Evolutionary conservation across 1,140 invertebrate genomes (phyloP).

Genomic region (honey bee (Apis mellifera)): Amel_HAv3.1 CM009946.2:3866501-3867000

Average conservation of each 20-base stretch:
- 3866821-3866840: slow-evolving; percentile 60
- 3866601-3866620: slow-evolving; percentile 80
- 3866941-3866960: slow-evolving; percentile 14
- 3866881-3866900: slow-evolving; percentile 56
- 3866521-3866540: slow-evolving; percentile 68
- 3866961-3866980: slow-evolving; percentile 13
- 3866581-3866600: slow-evolving; percentile 80
- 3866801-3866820: slow-evolving; percentile 71
- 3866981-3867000: neutral
- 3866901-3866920: slow-evolving; percentile 35
- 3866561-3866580: slow-evolving; percentile 66
- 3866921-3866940: neutral
- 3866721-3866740: slow-evolving; percentile 52
- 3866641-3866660: slow-evolving; percentile 76
- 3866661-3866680: slow-evolving; percentile 78
- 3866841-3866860: slow-evolving; percentile 55
- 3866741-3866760: slow-evolving; percentile 19
- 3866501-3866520: slow-evolving; percentile 60
- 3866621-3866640: slow-evolving; percentile 74
- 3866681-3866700: slow-evolving; percentile 76
- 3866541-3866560: slow-evolving; percentile 12
- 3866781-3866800: slow-evolving; percentile 77
- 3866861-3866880: slow-evolving; percentile 56
- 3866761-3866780: slow-evolving; percentile 54
- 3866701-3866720: slow-evolving; percentile 72